Evolutionary conservation across 2,797 vertebrate species (phyloP), one percentile per base, ranked within the genome.

Genomic region (Anolis apletophallus): DNA sequence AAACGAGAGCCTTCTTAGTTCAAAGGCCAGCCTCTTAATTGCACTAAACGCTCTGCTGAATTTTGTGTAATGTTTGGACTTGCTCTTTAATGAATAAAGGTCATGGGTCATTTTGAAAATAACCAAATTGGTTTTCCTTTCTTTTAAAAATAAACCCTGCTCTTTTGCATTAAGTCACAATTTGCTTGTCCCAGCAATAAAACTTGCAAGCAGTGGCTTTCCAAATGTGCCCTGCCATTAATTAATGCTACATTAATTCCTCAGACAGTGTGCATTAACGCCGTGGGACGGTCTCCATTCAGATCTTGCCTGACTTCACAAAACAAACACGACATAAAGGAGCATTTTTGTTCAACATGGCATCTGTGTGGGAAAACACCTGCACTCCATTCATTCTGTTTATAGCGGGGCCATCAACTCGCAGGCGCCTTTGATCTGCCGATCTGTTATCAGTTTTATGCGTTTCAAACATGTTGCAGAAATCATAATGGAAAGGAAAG

Each of bases 351-450:
- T 71, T 80, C 77, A 80, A 64, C 82, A 0, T 19, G 91, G 80
- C 52, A 85, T 67, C 29, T 26, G 6, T 46, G 64, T 69, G 81
- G 86, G 88, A 94, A 87, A 94, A 91, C 93, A 95, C 93, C 89
- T 94, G 94, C 80, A 92, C 78, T 81, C 91, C 84, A 52, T 92
- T 90, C 88, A 86, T 91, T 89, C 16, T 36, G 81, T 93, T 94
- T 90, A 86, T 85, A 87, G 87, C 36, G 19, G 84, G 88, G 86
- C 89, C 93, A 86, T 88, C 88, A 92, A 88, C 83, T 88, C 84
- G 88, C 57, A 92, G 73, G 81, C 82, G 83, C 81, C 94, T 94
- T 94, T 94, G 93, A 94, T 94, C 93, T 92, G 84, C 86, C 80
- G 91, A 77, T 90, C 91, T 90, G 81, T 93, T 93, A 91, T 91